Base-by-base conservation (phyloP, 2,113 vertebrate genomes). In the Anoplopoma fimbria region DNA sequence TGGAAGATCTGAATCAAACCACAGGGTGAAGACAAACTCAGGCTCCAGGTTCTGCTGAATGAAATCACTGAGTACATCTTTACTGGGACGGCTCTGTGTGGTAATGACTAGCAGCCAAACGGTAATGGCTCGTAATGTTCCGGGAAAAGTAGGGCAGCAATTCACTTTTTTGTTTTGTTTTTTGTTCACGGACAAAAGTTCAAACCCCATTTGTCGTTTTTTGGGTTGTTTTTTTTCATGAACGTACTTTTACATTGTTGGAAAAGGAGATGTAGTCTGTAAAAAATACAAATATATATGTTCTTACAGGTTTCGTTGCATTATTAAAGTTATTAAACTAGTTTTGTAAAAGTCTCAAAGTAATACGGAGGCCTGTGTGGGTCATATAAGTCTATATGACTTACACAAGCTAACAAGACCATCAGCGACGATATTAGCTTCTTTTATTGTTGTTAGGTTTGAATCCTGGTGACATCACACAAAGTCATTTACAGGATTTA, bases 111-210 rank as follows among this genome's bases (percentile, higher is more conserved):
- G 81, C 85, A 63, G 83, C 82, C 83, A 76, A 84, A 70, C 36
- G n/a, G 47, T 88, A 91, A 93, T 92, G 86, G 81, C 80, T 83
- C 81, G 7, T 87, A 92, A 88, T 88, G 75, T 86, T 87, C 88
- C 62, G 53, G 79, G 77, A 81, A 89, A 91, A 93, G 89, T 82
- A 51, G 69, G 62, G 23, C 81, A 79, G 68, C 69, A 82, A 78
- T 79, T 77, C 25, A 17, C 23, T 84, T 69, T n/a, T 68, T 45
- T 31, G 10, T 64, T 64, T 45, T n/a, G 27, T 34, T 75, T 75
- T 69, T 31, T 27, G 1, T 27, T 60, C 76, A 31, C 0, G 57
- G 73, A 87, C 81, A 80, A 86, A 83, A 81, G 63, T 85, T 90
- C 80, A 92, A 85, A 71, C 40, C 25, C 9, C 19, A 25, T 7